A percentile compares a stretch with the other conserved stretches of the same genome.
These are phyloP conservation scores for Brenthis ino DNA, from an alignment of 2,888 invertebrate species.

Conservation along the genomic window DNA sequence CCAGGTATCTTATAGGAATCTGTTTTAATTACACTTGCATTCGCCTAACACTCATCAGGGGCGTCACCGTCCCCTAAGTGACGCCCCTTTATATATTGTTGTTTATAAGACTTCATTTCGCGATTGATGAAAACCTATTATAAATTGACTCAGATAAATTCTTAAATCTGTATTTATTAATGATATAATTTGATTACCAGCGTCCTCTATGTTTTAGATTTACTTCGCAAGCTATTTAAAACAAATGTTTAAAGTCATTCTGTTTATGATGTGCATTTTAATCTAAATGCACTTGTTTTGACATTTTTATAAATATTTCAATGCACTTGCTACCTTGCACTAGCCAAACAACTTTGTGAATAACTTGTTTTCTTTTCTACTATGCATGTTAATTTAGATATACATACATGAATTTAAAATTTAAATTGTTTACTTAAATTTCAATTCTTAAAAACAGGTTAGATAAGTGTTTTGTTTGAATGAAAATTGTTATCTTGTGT, in stretches of 20 bases:
- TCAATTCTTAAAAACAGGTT: background rate
- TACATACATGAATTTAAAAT: background rate
- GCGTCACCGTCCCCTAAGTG: constrained; percentile 65
- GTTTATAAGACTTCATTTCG: constrained; percentile 37
- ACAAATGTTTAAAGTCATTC: constrained; percentile 1
- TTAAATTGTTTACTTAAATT: too few species aligned
- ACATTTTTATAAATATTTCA: constrained; percentile 22
- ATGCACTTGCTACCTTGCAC: constrained; percentile 21
- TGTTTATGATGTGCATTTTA: constrained; percentile 19
- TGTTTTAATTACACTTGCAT: constrained; percentile 52
- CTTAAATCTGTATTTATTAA: constrained; percentile 19
- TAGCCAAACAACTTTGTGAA: constrained; percentile 18
- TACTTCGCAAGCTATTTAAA: constrained; percentile 16
- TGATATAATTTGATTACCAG: constrained; percentile 35
- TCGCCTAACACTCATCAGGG: constrained; percentile 54
- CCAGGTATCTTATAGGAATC: constrained; percentile 85
- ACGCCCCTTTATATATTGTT: constrained; percentile 62
- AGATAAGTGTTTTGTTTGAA: background rate
- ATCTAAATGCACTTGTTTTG: constrained; percentile 23
- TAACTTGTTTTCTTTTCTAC: constrained; percentile 10
- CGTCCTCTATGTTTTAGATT: constrained; percentile 26
- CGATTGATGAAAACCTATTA: constrained; percentile 15
- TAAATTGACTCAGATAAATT: constrained; percentile 20
- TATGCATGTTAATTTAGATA: constrained; percentile 1
- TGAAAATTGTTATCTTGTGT: background rate